Percentiles rank a stretch among this genome's conserved stretches.
Conservation (phyloP, 2,797 vertebrate species). For the Parauchenoglanis punctatus region DNA sequence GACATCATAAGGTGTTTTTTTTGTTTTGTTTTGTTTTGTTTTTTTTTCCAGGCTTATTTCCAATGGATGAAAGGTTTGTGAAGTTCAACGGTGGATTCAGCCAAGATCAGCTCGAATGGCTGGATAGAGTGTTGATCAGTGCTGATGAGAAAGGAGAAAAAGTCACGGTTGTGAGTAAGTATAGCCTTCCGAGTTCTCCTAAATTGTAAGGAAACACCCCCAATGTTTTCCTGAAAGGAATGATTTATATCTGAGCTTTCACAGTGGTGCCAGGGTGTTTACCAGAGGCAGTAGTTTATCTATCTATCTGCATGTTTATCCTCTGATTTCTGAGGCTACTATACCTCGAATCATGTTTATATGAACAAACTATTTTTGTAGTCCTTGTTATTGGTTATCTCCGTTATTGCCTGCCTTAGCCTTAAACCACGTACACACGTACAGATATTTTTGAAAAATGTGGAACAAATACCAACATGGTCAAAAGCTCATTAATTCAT, state of each 20-base stretch:
- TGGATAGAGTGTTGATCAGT: conserved; percentile 79
- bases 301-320: neutral
- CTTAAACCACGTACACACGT: neutral
- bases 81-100: conserved; percentile 94
- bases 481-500: neutral
- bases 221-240: neutral
- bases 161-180: conserved; percentile 88
- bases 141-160: conserved; percentile 84
- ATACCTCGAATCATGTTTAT: neutral
- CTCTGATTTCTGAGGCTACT: neutral
- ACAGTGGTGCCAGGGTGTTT: neutral
- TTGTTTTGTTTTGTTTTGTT: too few species aligned
- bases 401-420: neutral
- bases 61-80: conserved; percentile 76
- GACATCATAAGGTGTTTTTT: neutral
- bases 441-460: neutral
- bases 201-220: neutral
- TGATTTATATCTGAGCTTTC: neutral
- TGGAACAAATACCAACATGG: neutral
- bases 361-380: neutral
- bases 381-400: neutral
- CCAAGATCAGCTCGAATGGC: conserved; percentile 85
- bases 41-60: conserved; percentile 38
- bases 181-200: neutral
- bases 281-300: neutral